phyloP scores from a whole-genome alignment of 2,888 invertebrate genomes.

The Adela reaumurella region DNA sequence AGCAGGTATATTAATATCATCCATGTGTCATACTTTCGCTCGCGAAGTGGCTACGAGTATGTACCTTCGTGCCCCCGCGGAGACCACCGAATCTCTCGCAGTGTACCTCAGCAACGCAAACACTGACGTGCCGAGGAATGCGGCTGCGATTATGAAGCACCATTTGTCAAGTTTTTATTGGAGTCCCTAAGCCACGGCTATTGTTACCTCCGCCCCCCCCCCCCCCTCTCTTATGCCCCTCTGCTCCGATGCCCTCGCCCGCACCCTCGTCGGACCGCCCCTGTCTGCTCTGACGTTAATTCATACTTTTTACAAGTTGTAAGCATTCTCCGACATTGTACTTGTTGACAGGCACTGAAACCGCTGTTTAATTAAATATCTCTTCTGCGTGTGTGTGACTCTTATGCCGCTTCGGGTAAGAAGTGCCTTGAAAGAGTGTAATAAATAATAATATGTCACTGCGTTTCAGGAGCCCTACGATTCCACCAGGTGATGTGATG shows the following conservation, averaged over 20 bases:
- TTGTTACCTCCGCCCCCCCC: slow-evolving; percentile 32
- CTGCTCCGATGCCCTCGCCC: slow-evolving; percentile 36
- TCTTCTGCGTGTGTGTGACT: too few relatives aligned
- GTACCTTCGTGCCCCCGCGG: too few relatives aligned
- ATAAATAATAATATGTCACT: too few relatives aligned
- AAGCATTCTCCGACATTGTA: slow-evolving; percentile 26
- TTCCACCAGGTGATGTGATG: too few relatives aligned
- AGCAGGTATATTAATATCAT: too few relatives aligned
- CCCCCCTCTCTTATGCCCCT: too few relatives aligned
- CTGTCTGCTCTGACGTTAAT: slow-evolving; percentile 28
- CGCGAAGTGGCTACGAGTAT: too few relatives aligned
- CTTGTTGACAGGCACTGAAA: neutral
- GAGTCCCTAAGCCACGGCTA: slow-evolving; percentile 39
- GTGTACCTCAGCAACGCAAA: neutral
- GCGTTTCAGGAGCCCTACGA: too few relatives aligned
- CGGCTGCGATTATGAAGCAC: slow-evolving; percentile 50
- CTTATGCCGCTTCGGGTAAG: too few relatives aligned
- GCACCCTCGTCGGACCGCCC: neutral
- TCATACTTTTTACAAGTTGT: slow-evolving; percentile 53
- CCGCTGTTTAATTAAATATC: neutral
- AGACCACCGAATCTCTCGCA: neutral
- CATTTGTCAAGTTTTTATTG: slow-evolving; percentile 59
- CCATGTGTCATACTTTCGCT: too few relatives aligned
- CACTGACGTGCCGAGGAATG: slow-evolving; percentile 44
- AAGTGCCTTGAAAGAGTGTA: too few relatives aligned